Conservation (phyloP, 1,140 invertebrate genomes). For the Drosophila bocqueti region DNA sequence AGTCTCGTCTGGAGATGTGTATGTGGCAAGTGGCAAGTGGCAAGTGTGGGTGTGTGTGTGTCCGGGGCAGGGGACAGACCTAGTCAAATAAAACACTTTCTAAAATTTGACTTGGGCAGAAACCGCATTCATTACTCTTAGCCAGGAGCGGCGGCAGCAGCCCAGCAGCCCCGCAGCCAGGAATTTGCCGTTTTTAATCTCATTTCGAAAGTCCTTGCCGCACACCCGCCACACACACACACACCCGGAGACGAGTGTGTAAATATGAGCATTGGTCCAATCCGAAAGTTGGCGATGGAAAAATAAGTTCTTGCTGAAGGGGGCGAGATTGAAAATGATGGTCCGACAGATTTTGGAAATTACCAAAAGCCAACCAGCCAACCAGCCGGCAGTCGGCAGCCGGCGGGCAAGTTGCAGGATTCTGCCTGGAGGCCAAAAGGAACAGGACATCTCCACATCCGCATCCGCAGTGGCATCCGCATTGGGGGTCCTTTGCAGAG, state of each 20-base stretch:
- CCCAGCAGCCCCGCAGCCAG: slow-evolving; percentile 66
- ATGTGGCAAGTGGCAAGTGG: slow-evolving; percentile 6
- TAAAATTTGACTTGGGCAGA: slow-evolving; percentile 84
- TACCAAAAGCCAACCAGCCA: slow-evolving; percentile 32
- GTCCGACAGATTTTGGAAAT: slow-evolving; percentile 81
- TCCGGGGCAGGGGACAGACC: slow-evolving; percentile 49
- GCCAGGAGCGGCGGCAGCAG: slow-evolving; percentile 41
- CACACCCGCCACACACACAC: slow-evolving; percentile 48
- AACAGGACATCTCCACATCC: slow-evolving; percentile 51
- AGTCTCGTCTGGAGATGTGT: slow-evolving; percentile 12
- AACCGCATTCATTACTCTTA: slow-evolving; percentile 84
- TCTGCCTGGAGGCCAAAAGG: slow-evolving; percentile 24
- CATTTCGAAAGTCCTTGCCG: slow-evolving; percentile 79
- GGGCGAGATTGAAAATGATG: slow-evolving; percentile 77
- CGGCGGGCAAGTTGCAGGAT: slow-evolving; percentile 20
- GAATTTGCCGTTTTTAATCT: slow-evolving; percentile 84
- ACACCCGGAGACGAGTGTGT: slow-evolving; percentile 52
- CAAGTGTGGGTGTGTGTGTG: not conserved
- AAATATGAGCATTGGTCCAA: slow-evolving; percentile 83
- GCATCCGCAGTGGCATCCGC: slow-evolving; percentile 31
- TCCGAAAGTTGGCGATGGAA: slow-evolving; percentile 73
- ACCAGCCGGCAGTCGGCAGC: slow-evolving; percentile 13
- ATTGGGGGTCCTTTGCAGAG: slow-evolving; percentile 5
- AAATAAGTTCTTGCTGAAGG: slow-evolving; percentile 70
- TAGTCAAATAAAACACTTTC: slow-evolving; percentile 84